phyloP scores from a whole-genome alignment of 2,888 invertebrate genomes.

The Melolontha melolontha region DNA sequence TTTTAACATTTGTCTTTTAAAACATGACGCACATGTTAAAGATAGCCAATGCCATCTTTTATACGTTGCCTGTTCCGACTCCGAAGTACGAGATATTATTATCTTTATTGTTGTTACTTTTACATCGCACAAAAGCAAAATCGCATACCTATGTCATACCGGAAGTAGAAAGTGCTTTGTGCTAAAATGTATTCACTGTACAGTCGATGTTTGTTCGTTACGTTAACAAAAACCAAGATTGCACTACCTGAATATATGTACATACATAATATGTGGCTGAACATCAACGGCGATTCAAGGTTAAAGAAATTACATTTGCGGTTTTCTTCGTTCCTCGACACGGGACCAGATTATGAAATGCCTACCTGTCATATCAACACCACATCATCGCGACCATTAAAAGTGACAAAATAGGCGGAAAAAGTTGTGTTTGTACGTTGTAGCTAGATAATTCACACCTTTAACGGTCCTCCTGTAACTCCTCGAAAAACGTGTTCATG shows the following conservation, averaged over 20 bases:
- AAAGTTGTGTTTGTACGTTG: not conserved
- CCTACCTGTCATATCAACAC: too few relatives aligned
- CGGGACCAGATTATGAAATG: slow-evolving; percentile 4
- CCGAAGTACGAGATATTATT: not conserved
- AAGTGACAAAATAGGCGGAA: too few relatives aligned
- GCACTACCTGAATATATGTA: too few relatives aligned
- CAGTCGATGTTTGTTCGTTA: slow-evolving; percentile 1
- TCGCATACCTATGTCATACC: slow-evolving; percentile 6
- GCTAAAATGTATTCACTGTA: slow-evolving; percentile 7
- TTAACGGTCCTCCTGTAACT: not conserved
- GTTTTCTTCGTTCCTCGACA: not conserved
- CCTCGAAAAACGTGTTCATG: not conserved
- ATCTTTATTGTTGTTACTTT: not conserved
- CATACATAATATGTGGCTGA: too few relatives aligned
- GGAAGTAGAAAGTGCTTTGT: slow-evolving; percentile 17
- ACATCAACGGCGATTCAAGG: not conserved
- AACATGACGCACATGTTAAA: too few relatives aligned
- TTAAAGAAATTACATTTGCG: slow-evolving; percentile 12
- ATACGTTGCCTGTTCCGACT: too few relatives aligned
- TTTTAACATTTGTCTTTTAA: too few relatives aligned
- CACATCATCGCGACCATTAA: too few relatives aligned
- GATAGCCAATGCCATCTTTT: too few relatives aligned
- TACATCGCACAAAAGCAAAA: slow-evolving; percentile 7
- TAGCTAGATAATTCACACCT: not conserved
- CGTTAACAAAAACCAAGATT: slow-evolving; percentile 2